Evolutionary conservation across 2,888 invertebrate genomes (phyloP), one percentile per base, ranked within the genome.

Genomic region (Micropterix aruncella): DNA sequence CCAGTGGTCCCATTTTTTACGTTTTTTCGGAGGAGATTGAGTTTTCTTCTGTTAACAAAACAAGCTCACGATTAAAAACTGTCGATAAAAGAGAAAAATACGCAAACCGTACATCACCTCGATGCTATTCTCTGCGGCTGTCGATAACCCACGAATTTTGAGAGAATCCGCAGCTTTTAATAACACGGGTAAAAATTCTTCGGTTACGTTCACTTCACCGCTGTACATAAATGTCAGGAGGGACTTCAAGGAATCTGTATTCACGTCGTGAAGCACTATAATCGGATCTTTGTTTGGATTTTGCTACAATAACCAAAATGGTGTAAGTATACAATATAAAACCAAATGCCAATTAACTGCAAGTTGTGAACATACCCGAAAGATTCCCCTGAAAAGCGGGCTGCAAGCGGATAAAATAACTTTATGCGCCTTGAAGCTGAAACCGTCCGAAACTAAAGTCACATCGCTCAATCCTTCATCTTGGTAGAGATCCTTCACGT

Each of bases 261-360:
- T 75, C 53, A 82, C 79, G 65, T 82, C 82, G 61, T 81, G 77
- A 47, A 83, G 70, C 54, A 83, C 80, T 65, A 83, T 79, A 60
- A 83, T 80, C 52, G 82, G 82, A 70, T 80, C 79, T 57, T 75
- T 78, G 65, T 78, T 79, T 58, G 82, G 81, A 70, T 82, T 82
- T 61, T 79, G 77, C 80, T 81, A 62, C 48, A 69, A 73, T 16
- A 16, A 42, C 17, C 18, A 4, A 44, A 17, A 43, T 17, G 37
- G 27, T 38, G 2, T 17, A 4, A 3, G 36, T 9, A n/a, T n/a
- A 16, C 18, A 15, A 18, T 14, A 40, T 18, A 40, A 46, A 40
- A 43, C 18, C 40, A 37, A 18, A 18, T n/a, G 19, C 27, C 18
- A 43, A 15, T 42, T 3, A 19, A 9, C 9, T 15, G 7, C 19